Evolutionary conservation across 2,113 vertebrate genomes (phyloP), one percentile per base, ranked within the genome.

Genomic region (Oryzias celebensis): DNA sequence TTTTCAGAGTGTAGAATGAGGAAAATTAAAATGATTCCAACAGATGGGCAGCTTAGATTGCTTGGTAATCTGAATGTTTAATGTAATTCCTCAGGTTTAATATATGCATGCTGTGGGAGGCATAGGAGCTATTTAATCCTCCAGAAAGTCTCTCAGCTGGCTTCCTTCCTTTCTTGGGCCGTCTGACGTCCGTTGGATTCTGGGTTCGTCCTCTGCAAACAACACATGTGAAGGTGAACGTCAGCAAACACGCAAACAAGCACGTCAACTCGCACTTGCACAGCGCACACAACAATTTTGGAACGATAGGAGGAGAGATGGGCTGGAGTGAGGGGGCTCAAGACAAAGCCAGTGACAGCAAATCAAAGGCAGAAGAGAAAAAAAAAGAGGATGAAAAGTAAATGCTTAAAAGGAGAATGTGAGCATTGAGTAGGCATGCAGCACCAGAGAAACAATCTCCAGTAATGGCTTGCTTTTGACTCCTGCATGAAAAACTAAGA

Each of bases 291-390:
- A 58, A 52, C 57, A 75, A 76, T 70, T 62, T 63, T 57, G 43
- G n/a, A 64, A 65, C 26, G 75, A 65, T 46, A 58, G 64, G 28
- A 42, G 52, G 36, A 52, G 23, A 73, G 49, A 52, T 10, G 62
- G 22, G 54, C 14, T 49, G 13, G 44, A 73, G 52, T 55, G 48
- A 77, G 44, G 16, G 41, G 49, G 36, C 41, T 62, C 55, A 16
- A 75, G 52, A 83, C 52, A 85, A 88, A 73, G 77, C 63, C 59
- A 45, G 43, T 69, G 87, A 86, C 80, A 81, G 68, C 65, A 58
- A 45, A 36, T 78, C 46, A 85, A 67, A 77, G 48, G 43, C 61
- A 67, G n/a, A 8, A 8, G 10, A 41, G 14, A 48, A 49, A 44
- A 42, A 81, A 53, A 82, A 73, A 65, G 24, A 52, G 7, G 56